Base-by-base conservation (phyloP, 2,797 vertebrate genomes). In the Alca torda region DNA sequence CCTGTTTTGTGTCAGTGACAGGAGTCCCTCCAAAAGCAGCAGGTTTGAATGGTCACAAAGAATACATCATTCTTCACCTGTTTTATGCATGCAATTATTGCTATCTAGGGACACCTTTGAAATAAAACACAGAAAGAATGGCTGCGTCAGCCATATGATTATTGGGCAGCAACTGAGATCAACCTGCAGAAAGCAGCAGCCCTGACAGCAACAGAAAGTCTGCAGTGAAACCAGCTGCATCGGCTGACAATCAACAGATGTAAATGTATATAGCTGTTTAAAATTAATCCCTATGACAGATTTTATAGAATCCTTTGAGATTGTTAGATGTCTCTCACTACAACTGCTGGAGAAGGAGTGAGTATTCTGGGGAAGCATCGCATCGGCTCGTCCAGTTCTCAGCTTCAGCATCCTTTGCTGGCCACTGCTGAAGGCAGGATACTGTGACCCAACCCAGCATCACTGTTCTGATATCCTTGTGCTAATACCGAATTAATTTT, bases 211-310 rank as follows among this genome's bases (percentile, higher is more conserved):
- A 31, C 39, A 43, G 46, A 15, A 64, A 30, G 33, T 54, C 51
- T 50, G 28, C 33, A 16, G 45, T 24, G 81, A 85, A 89, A 45
- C 25, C 64, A n/a, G 19, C 41, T 43, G 41, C n/a, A 48, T 13
- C 3, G 0, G 41, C 19, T 61, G 65, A 45, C 25, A 59, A 30
- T 25, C 65, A 63, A n/a, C 25, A 87, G n/a, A 45, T 14, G 33
- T 0, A 83, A 24, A 33, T 56, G 25, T 57, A 39, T 33, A 48
- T 0, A 77, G 26, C 17, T 56, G 19, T 65, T 70, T 59, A 8
- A 64, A 87, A 78, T 53, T 2, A 76, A 68, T 3, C 3, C 4
- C 13, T 48, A 2, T 50, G 45, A 68, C 12, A 63, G 16, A n/a
- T 45, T 84, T 75, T 64, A 11, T 7, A 57, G 41, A 60, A 28